Conservation (phyloP, 2,888 invertebrate species). For the Cosmia trapezina region DNA sequence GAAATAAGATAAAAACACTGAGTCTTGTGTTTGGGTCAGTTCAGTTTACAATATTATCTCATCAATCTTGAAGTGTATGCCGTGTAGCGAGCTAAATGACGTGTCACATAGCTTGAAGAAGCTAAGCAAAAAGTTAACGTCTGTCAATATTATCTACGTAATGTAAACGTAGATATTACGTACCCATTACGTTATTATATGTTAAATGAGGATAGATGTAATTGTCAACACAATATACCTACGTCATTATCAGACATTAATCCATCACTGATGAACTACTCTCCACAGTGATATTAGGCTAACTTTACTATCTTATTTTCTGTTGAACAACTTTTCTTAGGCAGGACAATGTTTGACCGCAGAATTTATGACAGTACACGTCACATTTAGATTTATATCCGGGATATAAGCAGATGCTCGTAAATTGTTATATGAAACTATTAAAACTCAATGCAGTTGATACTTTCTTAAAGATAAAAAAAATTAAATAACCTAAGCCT, state of each 20-base stretch:
- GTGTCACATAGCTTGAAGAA: not conserved
- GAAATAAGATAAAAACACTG: conserved; percentile 4
- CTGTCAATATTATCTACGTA: conserved; percentile 32
- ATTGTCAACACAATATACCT: conserved; percentile 11
- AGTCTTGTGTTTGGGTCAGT: not conserved
- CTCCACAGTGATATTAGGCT: not conserved
- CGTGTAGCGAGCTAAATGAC: conserved; percentile 8
- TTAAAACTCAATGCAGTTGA: too few species aligned
- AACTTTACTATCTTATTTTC: not conserved
- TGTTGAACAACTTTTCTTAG: not conserved
- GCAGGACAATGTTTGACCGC: not conserved
- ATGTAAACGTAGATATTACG: conserved; percentile 26
- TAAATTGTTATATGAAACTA: too few species aligned
- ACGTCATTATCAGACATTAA: conserved; percentile 8
- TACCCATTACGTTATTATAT: not conserved
- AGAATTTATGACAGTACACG: not conserved
- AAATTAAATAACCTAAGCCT: not conserved
- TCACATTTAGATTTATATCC: not conserved
- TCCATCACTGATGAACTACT: conserved; percentile 19
- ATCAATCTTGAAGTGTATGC: conserved; percentile 4
- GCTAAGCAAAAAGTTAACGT: conserved; percentile 25
- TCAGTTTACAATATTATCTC: conserved; percentile 6
- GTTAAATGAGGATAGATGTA: conserved; percentile 10
- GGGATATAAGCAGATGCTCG: not conserved
- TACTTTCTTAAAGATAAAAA: too few species aligned